Base-by-base conservation (phyloP, 2,888 invertebrate species). In the Parochlus steinenii region DNA sequence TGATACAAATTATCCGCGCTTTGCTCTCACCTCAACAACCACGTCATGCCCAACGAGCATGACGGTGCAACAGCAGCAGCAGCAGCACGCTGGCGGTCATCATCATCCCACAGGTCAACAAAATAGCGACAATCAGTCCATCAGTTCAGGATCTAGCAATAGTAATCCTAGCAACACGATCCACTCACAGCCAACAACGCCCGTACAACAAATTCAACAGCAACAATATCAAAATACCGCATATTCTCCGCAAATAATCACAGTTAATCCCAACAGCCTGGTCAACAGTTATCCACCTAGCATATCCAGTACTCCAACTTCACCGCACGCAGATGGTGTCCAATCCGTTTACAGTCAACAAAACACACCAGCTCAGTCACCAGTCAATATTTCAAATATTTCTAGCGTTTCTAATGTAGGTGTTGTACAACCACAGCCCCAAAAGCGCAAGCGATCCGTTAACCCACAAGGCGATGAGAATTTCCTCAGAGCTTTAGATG, bases 391-490 rank as follows among this genome's bases (percentile, higher is more conserved):
- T 18, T 30, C 29, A 12, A 36, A 36, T 17, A 25, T 27, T 11
- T 24, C 15, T 10, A 36, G 28, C 11, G 24, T 23, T 8, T 15
- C 12, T 5, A 31, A 30, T 14, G 22, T 25, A 7, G 23, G 30
- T 23, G 18, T 23, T 16, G 37, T 23, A 17, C 58, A 58, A 18
- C 56, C 57, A 15, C 53, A 61, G 17, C 63, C 61, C 40, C 64
- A 62, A 6, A 78, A 76, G 47, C 66, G 80, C 25, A 75, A 79
- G 47, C 67, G 82, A 40, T 71, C 75, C 34, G 71, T 74, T 34
- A 81, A 83, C 57, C 82, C 82, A 1, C 83, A 82, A 53, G 73
- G 76, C 2, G 81, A 80, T 48, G 81, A 82, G 50, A 82, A 82
- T 53, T 83, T 83, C 56, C 74, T 79, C 43, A 64, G 75, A 22